A percentile compares a stretch with the other conserved stretches of the same genome.
Conservation (phyloP, 2,113 vertebrate species). For the Microcebus jonahi region DNA sequence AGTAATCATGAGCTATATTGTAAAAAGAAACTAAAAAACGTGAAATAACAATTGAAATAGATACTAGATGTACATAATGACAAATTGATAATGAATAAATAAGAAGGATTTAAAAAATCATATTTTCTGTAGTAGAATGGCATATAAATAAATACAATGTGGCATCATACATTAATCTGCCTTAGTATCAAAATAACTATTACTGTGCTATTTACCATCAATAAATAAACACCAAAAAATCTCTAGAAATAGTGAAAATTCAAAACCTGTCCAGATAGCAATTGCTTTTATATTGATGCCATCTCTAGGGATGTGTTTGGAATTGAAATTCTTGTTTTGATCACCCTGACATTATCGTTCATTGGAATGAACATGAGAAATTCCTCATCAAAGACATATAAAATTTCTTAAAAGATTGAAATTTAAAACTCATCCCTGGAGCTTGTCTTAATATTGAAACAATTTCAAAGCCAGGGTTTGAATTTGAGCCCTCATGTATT, state of each 20-base stretch:
- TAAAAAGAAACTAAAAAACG: neutral
- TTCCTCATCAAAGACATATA: conserved; percentile 77
- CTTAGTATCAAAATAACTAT: conserved; percentile 61
- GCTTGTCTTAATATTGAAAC: conserved; percentile 73
- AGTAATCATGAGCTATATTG: neutral
- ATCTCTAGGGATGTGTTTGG: conserved; percentile 71
- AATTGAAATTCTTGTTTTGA: conserved; percentile 81
- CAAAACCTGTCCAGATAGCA: conserved; percentile 80
- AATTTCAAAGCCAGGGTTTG: conserved; percentile 76
- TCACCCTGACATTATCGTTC: conserved; percentile 79
- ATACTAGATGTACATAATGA: neutral
- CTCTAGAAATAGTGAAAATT: conserved; percentile 77
- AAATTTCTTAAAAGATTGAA: conserved; percentile 61
- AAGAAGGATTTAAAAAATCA: conserved; percentile 22
- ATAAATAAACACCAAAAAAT: conserved; percentile 51
- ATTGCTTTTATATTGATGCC: conserved; percentile 78
- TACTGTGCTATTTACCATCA: conserved; percentile 41
- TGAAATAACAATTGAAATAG: neutral
- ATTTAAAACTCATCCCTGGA: conserved; percentile 79
- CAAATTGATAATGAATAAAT: neutral
- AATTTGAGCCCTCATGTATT: conserved; percentile 76
- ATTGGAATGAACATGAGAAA: conserved; percentile 83
- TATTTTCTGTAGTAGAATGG: neutral
- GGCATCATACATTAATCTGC: conserved; percentile 72
- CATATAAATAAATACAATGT: conserved; percentile 66